phyloP scores from a whole-genome alignment of 2,888 invertebrate species.

The Thera obeliscata region DNA sequence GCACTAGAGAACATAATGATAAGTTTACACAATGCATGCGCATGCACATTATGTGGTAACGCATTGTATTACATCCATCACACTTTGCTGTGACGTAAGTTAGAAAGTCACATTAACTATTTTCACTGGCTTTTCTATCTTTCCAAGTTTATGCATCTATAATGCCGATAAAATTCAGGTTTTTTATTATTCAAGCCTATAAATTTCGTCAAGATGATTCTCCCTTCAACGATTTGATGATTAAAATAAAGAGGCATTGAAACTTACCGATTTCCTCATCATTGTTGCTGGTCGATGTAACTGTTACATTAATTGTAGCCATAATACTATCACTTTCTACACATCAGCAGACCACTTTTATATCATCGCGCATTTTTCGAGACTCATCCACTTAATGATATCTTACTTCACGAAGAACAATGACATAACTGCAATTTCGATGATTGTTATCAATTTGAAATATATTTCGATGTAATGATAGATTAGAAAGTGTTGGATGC shows the following conservation, averaged over 20 bases:
- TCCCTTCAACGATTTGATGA: not conserved
- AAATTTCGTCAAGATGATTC: too few relatives aligned
- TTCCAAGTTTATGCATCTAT: conserved; percentile 1
- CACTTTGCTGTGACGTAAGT: conserved; percentile 25
- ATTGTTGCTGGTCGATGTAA: conserved; percentile 58
- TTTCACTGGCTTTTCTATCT: conserved; percentile 26
- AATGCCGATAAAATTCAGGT: not conserved
- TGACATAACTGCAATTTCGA: conserved; percentile 38
- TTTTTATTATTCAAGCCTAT: too few relatives aligned
- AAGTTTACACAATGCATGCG: conserved; percentile 29
- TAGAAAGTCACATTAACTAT: conserved; percentile 26
- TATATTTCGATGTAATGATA: conserved; percentile 32
- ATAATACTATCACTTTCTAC: conserved; percentile 42
- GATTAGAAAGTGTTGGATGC: conserved; percentile 39
- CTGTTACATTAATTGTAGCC: conserved; percentile 66
- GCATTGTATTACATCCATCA: conserved; percentile 24
- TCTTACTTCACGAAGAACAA: conserved; percentile 35
- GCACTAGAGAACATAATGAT: conserved; percentile 22
- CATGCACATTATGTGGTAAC: conserved; percentile 21
- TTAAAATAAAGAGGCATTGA: not conserved
- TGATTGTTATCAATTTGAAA: conserved; percentile 40
- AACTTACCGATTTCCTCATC: conserved; percentile 74
- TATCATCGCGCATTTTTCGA: conserved; percentile 46
- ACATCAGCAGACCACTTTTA: conserved; percentile 49
- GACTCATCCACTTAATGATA: conserved; percentile 29